Conservation (phyloP, 2,113 vertebrate species). For the Oceanites oceanicus region DNA sequence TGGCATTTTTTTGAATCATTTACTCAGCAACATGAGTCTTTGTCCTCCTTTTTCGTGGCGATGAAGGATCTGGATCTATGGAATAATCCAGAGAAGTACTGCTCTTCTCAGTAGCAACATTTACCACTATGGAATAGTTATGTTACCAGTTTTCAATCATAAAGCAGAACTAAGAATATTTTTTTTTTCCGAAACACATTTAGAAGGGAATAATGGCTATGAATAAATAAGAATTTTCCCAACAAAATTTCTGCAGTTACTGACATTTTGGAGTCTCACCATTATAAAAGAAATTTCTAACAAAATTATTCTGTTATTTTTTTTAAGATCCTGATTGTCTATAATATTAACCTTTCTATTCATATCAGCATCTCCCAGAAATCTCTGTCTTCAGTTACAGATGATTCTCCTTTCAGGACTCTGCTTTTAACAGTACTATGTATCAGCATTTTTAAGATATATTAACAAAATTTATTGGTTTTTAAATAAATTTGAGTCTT, state of each 20-base stretch:
- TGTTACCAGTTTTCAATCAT: neutral
- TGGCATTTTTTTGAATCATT: neutral
- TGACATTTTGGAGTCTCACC: neutral
- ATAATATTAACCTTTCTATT: neutral
- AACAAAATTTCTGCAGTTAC: neutral
- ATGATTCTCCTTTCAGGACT: neutral
- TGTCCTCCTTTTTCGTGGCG: neutral
- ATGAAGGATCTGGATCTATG: neutral
- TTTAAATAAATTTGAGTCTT: neutral
- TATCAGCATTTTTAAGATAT: neutral
- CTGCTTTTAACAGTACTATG: neutral
- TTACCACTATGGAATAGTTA: neutral
- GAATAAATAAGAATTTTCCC: neutral
- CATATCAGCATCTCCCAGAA: neutral
- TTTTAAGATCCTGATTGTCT: neutral
- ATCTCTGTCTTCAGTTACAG: neutral
- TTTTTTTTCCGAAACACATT: neutral
- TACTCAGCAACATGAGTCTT: neutral
- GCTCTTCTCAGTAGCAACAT: neutral
- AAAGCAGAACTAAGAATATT: neutral
- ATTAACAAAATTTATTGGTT: neutral
- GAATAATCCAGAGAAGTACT: neutral
- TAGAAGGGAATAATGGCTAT: neutral
- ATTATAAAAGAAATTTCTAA: neutral
- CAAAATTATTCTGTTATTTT: neutral